Evolutionary conservation across 2,113 vertebrate genomes (phyloP).

Genomic region (Ascaphus truei): DNA sequence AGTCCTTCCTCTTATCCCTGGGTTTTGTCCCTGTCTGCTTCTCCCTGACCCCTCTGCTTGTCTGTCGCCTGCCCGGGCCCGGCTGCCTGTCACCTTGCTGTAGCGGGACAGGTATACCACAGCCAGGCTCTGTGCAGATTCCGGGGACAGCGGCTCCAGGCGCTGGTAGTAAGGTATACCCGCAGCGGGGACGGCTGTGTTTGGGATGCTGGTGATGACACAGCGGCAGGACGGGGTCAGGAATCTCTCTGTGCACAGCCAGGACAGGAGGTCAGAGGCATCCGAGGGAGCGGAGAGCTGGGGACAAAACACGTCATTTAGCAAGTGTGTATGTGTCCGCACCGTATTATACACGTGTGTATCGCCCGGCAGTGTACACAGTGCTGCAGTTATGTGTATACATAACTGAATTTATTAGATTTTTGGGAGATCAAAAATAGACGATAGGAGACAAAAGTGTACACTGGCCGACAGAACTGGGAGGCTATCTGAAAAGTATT

Average conservation of each 20-base stretch:
- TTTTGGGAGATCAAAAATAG: too few species aligned
- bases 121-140: neutral
- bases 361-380: too few species aligned
- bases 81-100: conserved; percentile 23
- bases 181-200: neutral
- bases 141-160: neutral
- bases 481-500: too few species aligned
- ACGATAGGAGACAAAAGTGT: too few species aligned
- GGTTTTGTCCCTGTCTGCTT: neutral
- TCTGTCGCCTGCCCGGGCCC: too few species aligned
- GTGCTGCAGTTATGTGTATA: too few species aligned
- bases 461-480: too few species aligned
- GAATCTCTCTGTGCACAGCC: conserved; percentile 11
- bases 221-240: conserved; percentile 10
- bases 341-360: too few species aligned
- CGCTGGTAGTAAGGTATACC: neutral
- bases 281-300: conserved; percentile 8
- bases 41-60: neutral
- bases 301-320: too few species aligned
- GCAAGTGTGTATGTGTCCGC: too few species aligned
- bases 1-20: too few species aligned
- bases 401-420: too few species aligned
- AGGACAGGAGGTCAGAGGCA: conserved; percentile 1
- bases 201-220: conserved; percentile 7
- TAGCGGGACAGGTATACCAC: conserved; percentile 16